Conservation (phyloP, 2,113 vertebrate genomes). For the Eurypyga helias region DNA sequence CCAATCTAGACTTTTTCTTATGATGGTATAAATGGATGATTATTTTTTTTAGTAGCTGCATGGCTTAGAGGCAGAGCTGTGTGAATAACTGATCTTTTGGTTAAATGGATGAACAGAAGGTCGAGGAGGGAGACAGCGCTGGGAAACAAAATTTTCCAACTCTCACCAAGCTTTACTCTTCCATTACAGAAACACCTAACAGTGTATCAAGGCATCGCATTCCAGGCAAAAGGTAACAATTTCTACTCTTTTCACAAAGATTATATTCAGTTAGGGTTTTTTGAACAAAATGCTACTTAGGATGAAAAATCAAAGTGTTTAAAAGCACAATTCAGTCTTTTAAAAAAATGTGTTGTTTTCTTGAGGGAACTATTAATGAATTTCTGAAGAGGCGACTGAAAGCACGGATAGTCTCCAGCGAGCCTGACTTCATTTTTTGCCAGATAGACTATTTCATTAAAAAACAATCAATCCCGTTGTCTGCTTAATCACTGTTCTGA, state of each 20-base stretch:
- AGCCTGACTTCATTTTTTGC: conserved; percentile 56
- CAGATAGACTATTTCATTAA: conserved; percentile 69
- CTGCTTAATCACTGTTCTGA: conserved; percentile 70
- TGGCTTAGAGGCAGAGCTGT: background rate
- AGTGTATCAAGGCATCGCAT: background rate
- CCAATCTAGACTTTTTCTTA: conserved; percentile 20
- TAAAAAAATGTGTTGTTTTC: conserved; percentile 49
- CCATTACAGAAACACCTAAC: background rate
- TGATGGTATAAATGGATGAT: conserved; percentile 1
- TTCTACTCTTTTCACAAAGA: conserved; percentile 18
- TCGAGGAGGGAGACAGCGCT: background rate
- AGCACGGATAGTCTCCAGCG: conserved; percentile 38
- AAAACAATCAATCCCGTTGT: conserved; percentile 71
- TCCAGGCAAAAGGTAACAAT: background rate
- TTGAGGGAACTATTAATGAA: conserved; percentile 56
- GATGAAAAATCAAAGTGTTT: conserved; percentile 60
- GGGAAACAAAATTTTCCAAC: conserved; percentile 17
- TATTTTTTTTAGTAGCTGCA: background rate
- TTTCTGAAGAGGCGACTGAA: conserved; percentile 64
- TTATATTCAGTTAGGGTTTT: conserved; percentile 4
- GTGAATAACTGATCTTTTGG: conserved; percentile 4
- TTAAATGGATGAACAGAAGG: background rate
- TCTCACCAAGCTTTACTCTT: background rate
- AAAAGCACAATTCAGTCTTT: conserved; percentile 43
- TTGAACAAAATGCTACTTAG: conserved; percentile 31